Percentiles rank a stretch among this genome's conserved stretches.
Evolutionary conservation across 2,888 invertebrate species (phyloP).

Genomic region (Drosophila formosana): DNA sequence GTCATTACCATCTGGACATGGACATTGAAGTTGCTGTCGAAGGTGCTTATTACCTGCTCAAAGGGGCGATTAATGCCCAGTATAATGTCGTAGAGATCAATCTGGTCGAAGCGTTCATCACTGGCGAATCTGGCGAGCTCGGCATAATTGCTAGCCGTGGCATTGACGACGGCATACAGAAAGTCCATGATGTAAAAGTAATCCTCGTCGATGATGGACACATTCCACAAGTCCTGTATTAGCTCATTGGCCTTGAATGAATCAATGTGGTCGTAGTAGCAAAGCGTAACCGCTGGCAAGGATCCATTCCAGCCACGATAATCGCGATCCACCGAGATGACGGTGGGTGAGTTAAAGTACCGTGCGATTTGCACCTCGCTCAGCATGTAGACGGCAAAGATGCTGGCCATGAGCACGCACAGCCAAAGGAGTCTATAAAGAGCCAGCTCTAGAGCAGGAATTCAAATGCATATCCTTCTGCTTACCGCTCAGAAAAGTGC

Average conservation of each 20-base stretch:
- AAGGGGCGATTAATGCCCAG: constrained; percentile 73
- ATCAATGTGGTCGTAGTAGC: constrained; percentile 83
- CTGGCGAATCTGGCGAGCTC: constrained; percentile 84
- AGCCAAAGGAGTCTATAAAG: constrained; percentile 76
- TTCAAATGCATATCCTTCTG: neutral
- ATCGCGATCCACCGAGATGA: constrained; percentile 83
- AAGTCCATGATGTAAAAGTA: constrained; percentile 86
- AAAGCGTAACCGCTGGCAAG: constrained; percentile 83
- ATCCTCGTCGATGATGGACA: constrained; percentile 83
- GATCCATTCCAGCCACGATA: constrained; percentile 84
- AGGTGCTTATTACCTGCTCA: constrained; percentile 78
- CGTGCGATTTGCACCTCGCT: constrained; percentile 76
- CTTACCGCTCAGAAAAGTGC: constrained; percentile 74
- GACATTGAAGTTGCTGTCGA: constrained; percentile 70
- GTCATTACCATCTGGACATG: constrained; percentile 86
- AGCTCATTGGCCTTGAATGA: constrained; percentile 79
- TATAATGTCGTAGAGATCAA: constrained; percentile 84
- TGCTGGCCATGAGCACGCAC: constrained; percentile 62
- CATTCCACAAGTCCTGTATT: constrained; percentile 84
- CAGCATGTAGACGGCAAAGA: constrained; percentile 68
- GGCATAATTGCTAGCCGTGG: constrained; percentile 84
- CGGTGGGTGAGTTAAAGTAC: constrained; percentile 81
- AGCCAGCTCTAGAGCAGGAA: neutral
- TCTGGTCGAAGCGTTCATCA: constrained; percentile 84
- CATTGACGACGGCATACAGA: constrained; percentile 85